Conservation (phyloP, 2,113 vertebrate species). For the Hydropotes inermis region DNA sequence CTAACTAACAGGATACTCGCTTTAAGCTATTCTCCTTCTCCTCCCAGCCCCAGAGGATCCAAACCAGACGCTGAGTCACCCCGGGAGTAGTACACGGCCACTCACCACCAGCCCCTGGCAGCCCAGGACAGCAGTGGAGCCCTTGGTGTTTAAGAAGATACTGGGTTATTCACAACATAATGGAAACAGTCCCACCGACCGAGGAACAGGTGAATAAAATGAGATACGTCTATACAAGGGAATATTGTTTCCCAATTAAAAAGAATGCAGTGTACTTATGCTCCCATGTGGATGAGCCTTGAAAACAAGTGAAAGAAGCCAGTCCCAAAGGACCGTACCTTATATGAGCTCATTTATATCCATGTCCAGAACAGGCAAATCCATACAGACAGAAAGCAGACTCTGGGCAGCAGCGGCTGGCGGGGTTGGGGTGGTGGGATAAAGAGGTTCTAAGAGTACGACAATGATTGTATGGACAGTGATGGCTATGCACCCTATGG, state of each 20-base stretch:
- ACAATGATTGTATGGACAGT: accelerated
- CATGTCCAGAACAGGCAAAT: not conserved
- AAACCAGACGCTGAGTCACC: not conserved
- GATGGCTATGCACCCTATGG: not conserved
- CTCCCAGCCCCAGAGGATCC: not conserved
- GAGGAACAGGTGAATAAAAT: not conserved
- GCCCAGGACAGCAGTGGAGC: not conserved
- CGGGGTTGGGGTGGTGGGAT: accelerated
- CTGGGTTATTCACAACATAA: not conserved
- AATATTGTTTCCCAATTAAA: not conserved
- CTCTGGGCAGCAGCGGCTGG: not conserved
- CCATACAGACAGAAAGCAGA: not conserved
- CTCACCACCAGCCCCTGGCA: not conserved
- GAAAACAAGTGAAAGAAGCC: not conserved
- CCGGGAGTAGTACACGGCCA: not conserved
- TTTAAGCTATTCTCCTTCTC: not conserved
- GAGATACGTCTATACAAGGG: not conserved
- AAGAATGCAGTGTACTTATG: not conserved
- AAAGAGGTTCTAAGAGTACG: not conserved
- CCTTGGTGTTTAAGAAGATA: not conserved
- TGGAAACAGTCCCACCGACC: not conserved
- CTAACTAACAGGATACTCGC: not conserved
- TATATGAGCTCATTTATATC: accelerated
- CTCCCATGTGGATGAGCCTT: not conserved
- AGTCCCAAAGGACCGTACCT: not conserved